Evolutionary conservation across 2,113 vertebrate species (phyloP).

Genomic region (Dolichotis patagonum): DNA sequence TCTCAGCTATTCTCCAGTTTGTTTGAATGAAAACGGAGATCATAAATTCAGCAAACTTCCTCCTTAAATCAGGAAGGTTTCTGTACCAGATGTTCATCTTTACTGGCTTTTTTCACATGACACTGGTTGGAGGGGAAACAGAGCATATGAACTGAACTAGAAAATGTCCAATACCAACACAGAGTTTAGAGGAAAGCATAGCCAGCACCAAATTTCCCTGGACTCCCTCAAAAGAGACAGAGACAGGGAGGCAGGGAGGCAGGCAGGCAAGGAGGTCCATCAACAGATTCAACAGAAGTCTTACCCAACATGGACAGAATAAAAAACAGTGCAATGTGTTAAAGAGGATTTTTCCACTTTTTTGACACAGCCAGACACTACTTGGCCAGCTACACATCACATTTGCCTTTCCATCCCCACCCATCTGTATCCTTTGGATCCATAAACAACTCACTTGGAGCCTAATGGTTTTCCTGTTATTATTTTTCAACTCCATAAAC

Average conservation of each 20-base stretch:
- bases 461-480: background rate
- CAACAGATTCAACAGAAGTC: background rate
- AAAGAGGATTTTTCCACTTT: background rate
- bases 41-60: conserved; percentile 72
- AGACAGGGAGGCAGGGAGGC: background rate
- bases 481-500: background rate
- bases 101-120: conserved; percentile 20
- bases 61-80: conserved; percentile 46
- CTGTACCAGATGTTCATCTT: conserved; percentile 74
- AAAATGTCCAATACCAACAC: background rate
- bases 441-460: conserved; percentile 48
- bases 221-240: background rate
- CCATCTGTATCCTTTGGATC: conserved; percentile 34
- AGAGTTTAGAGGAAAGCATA: background rate
- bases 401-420: conserved; percentile 63
- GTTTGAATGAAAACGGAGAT: conserved; percentile 56
- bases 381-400: conserved; percentile 52
- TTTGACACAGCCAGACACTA: conserved; percentile 58
- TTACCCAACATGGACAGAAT: background rate
- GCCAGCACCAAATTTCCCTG: background rate
- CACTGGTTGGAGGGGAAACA: background rate
- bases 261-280: background rate
- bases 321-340: background rate
- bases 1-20: conserved; percentile 35
- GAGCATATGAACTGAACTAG: background rate